Conservation (phyloP, 1,140 invertebrate species). For the Araneus ventricosus region DNA sequence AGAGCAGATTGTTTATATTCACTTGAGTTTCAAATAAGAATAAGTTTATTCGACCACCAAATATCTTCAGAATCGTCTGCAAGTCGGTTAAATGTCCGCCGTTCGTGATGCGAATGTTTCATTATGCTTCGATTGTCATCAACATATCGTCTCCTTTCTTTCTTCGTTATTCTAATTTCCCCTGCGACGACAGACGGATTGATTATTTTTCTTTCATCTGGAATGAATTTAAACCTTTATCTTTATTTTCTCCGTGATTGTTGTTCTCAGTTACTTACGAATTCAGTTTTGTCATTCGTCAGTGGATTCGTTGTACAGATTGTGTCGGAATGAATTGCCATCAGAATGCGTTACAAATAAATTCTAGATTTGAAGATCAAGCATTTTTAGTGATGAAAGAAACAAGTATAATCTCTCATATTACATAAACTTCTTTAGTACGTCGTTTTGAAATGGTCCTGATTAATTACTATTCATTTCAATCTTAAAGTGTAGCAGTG, state of each 20-base stretch:
- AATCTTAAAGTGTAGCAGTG: no score
- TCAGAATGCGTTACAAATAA: neutral
- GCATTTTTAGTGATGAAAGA: no score
- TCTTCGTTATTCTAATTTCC: neutral
- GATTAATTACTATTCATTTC: no score
- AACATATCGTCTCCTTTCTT: neutral
- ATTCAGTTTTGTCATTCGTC: neutral
- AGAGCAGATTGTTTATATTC: no score
- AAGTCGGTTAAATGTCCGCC: conserved; percentile 12
- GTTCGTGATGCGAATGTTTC: neutral
- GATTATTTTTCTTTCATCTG: neutral
- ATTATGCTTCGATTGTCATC: neutral
- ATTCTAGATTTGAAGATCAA: no score
- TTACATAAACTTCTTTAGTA: no score
- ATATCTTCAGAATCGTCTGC: conserved; percentile 10
- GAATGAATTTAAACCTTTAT: neutral
- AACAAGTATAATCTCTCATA: no score
- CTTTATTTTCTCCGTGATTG: neutral
- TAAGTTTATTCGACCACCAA: neutral
- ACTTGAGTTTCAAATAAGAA: no score
- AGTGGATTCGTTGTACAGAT: neutral
- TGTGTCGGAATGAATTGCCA: neutral
- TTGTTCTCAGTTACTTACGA: neutral
- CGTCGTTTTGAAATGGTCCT: no score
- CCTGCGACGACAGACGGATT: neutral